These are phyloP conservation scores for Dryococelus australis DNA, from an alignment of 2,888 invertebrate genomes.

Conservation along the genomic window DNA sequence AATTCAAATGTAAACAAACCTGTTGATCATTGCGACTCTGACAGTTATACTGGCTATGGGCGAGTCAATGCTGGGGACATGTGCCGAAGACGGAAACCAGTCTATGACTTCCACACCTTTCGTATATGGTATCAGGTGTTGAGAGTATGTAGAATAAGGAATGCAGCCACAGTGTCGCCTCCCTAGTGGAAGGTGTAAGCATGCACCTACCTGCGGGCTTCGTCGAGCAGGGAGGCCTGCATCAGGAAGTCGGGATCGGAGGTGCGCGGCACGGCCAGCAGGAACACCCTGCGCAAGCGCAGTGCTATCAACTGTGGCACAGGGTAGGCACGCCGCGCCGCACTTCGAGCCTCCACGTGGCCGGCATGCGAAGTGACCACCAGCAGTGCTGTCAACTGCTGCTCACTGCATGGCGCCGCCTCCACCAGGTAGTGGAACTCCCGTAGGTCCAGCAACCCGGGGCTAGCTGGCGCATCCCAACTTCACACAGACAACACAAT, in stretches of 20 bases:
- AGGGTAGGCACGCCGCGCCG: conserved; percentile 73
- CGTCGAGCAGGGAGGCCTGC: conserved; percentile 68
- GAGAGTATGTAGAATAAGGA: too few relatives aligned
- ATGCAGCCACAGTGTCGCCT: too few relatives aligned
- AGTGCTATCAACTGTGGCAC: conserved; percentile 64
- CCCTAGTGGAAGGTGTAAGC: too few relatives aligned
- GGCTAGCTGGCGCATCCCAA: too few relatives aligned
- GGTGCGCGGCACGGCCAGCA: conserved; percentile 69
- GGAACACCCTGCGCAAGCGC: conserved; percentile 71
- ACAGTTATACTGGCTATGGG: too few relatives aligned
- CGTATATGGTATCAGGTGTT: too few relatives aligned
- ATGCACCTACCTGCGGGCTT: conserved; percentile 57
- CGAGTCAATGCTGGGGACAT: too few relatives aligned
- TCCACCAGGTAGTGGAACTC: conserved; percentile 47
- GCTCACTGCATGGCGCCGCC: neutral
- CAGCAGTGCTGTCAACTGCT: conserved; percentile 46
- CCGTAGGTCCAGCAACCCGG: conserved; percentile 45
- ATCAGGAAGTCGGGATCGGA: conserved; percentile 54
- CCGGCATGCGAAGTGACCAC: conserved; percentile 81
- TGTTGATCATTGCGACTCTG: too few relatives aligned
- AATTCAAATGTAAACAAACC: too few relatives aligned
- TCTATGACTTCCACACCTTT: too few relatives aligned
- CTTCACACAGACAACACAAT: neutral
- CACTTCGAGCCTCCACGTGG: conserved; percentile 72
- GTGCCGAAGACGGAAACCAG: too few relatives aligned